These are phyloP conservation scores for Cichlasoma orientale DNA, from an alignment of 2,797 vertebrate genomes.

Conservation along the genomic window DNA sequence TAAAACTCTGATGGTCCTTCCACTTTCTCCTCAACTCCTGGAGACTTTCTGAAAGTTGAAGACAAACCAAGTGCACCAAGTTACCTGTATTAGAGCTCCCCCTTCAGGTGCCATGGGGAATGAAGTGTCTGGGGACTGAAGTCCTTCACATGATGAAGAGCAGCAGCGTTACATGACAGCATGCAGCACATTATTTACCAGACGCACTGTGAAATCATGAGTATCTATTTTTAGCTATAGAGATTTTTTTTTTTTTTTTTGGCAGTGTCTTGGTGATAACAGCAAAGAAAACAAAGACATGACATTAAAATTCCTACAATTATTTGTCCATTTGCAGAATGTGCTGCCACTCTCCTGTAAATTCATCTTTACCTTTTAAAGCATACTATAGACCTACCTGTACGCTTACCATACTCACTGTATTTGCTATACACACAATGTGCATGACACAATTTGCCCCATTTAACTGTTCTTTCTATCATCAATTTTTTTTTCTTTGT, in stretches of 20 bases:
- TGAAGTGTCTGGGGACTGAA: neutral
- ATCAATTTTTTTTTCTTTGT: neutral
- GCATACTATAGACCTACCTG: neutral
- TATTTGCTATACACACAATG: neutral
- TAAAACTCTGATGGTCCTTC: conserved; percentile 19
- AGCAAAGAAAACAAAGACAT: neutral
- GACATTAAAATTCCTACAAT: neutral
- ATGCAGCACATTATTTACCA: conserved; percentile 1
- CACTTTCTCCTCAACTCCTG: conserved; percentile 44
- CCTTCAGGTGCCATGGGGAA: conserved; percentile 82
- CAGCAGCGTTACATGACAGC: neutral
- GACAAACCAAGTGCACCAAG: conserved; percentile 41
- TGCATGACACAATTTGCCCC: neutral
- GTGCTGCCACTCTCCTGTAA: neutral
- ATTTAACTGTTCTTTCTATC: neutral
- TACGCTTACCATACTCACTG: neutral
- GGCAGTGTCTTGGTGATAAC: neutral
- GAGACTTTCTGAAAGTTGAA: conserved; percentile 72
- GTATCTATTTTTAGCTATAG: neutral
- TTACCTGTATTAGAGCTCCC: conserved; percentile 89
- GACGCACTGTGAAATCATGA: neutral
- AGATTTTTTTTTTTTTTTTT: neutral
- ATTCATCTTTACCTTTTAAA: neutral
- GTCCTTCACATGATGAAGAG: neutral
- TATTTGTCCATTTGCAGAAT: conserved; percentile 1